Conservation (phyloP, 2,797 vertebrate genomes). For the Epinephelus awoara region DNA sequence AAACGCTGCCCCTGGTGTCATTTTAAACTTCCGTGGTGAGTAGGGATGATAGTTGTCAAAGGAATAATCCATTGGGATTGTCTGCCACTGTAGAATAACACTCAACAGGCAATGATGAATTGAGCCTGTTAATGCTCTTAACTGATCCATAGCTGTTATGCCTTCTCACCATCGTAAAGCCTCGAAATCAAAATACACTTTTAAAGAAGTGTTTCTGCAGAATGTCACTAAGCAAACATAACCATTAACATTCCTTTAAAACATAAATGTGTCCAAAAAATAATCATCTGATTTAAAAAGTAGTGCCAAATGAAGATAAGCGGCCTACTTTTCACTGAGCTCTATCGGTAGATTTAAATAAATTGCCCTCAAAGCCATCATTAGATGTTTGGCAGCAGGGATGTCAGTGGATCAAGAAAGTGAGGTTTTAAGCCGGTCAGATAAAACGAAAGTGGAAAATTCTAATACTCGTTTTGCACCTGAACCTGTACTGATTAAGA, state of each 20-base stretch:
- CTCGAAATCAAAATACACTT: neutral
- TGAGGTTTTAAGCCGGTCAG: neutral
- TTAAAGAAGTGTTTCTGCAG: neutral
- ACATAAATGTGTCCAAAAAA: too few relatives aligned
- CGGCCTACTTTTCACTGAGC: neutral
- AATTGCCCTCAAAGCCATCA: neutral
- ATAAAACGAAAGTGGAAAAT: conserved; percentile 3
- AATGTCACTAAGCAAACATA: neutral
- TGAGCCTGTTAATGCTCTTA: neutral
- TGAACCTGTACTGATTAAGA: neutral
- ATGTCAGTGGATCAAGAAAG: neutral
- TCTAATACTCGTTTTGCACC: neutral
- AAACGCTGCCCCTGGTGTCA: too few relatives aligned
- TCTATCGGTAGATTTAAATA: neutral
- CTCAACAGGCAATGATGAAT: neutral
- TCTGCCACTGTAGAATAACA: neutral
- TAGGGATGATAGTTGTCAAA: too few relatives aligned
- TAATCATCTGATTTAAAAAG: neutral
- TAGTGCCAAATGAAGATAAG: neutral
- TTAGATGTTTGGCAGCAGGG: conserved; percentile 5
- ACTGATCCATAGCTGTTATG: neutral
- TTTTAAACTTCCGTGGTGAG: too few relatives aligned
- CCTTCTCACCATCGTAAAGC: neutral
- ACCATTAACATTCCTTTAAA: too few relatives aligned
- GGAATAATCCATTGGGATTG: neutral